Evolutionary conservation across 2,113 vertebrate species (phyloP).

Genomic region (Hoplias malabaricus): DNA sequence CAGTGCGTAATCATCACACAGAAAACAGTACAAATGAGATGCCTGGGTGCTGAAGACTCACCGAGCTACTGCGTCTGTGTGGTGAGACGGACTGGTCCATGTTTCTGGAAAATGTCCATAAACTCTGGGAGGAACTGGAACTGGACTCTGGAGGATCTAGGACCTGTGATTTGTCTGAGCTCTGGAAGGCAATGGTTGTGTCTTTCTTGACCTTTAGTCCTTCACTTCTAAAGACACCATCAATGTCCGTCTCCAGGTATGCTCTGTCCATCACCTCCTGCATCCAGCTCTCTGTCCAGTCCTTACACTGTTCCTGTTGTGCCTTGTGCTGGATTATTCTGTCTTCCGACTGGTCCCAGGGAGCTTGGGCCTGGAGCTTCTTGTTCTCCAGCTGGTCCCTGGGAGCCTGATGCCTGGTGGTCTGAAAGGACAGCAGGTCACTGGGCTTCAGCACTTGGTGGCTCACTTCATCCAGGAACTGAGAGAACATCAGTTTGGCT

Average conservation of each 20-base stretch:
- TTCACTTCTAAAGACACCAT: constrained; percentile 62
- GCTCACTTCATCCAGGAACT: constrained; percentile 85
- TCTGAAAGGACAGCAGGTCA: constrained; percentile 69
- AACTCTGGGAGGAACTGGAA: constrained; percentile 46
- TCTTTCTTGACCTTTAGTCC: constrained; percentile 37
- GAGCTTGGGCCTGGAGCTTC: not conserved
- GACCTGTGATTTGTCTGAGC: constrained; percentile 45
- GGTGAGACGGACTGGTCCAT: constrained; percentile 64
- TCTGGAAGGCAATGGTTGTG: constrained; percentile 21
- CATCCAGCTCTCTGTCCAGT: too few relatives aligned
- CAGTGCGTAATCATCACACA: too few relatives aligned
- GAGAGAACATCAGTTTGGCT: constrained; percentile 82
- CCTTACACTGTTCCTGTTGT: too few relatives aligned
- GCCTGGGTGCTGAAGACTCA: constrained; percentile 50
- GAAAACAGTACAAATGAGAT: too few relatives aligned
- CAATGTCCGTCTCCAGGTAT: constrained; percentile 70
- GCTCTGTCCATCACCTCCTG: constrained; percentile 57
- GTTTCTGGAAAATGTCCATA: constrained; percentile 51
- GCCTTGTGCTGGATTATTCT: constrained; percentile 39
- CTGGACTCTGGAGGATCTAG: constrained; percentile 59
- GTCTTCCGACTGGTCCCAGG: constrained; percentile 21
- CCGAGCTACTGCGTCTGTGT: constrained; percentile 71
- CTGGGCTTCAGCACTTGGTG: constrained; percentile 76
- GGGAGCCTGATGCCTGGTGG: constrained; percentile 3
- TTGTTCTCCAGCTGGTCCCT: constrained; percentile 22